phyloP scores from a whole-genome alignment of 1,140 invertebrate species.

The Nephotettix cincticeps region DNA sequence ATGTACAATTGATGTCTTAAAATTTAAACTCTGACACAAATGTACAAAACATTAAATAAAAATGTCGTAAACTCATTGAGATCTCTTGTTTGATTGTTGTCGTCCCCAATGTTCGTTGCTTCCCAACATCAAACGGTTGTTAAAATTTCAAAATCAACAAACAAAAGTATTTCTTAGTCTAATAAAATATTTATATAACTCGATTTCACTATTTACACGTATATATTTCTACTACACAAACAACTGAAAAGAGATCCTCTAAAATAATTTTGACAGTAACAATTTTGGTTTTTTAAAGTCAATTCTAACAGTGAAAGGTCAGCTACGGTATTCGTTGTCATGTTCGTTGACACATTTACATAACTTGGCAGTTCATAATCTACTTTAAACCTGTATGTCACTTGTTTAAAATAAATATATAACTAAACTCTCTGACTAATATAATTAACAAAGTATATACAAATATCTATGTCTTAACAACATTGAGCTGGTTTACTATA shows the following conservation, averaged over 20 bases:
- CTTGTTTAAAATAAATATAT: slow-evolving; percentile 1
- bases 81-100: slow-evolving; percentile 25
- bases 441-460: slow-evolving; percentile 14
- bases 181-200: slow-evolving; percentile 11
- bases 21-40: slow-evolving; percentile 7
- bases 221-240: neutral
- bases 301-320: neutral
- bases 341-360: neutral
- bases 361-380: slow-evolving; percentile 1
- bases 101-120: neutral
- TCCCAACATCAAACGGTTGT: slow-evolving; percentile 1
- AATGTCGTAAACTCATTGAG: slow-evolving; percentile 6
- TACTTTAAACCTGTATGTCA: slow-evolving; percentile 4
- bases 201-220: slow-evolving; percentile 1
- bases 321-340: slow-evolving; percentile 16
- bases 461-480: slow-evolving; percentile 14
- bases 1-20: slow-evolving; percentile 15
- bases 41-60: slow-evolving; percentile 23
- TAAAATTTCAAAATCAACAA: slow-evolving; percentile 19
- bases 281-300: neutral
- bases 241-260: neutral
- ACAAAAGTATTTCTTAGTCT: slow-evolving; percentile 13
- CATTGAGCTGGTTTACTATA: slow-evolving; percentile 10
- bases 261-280: slow-evolving; percentile 4
- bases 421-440: neutral